Base-by-base conservation (phyloP, 2,113 vertebrate species). In the Lasiurus cinereus region DNA sequence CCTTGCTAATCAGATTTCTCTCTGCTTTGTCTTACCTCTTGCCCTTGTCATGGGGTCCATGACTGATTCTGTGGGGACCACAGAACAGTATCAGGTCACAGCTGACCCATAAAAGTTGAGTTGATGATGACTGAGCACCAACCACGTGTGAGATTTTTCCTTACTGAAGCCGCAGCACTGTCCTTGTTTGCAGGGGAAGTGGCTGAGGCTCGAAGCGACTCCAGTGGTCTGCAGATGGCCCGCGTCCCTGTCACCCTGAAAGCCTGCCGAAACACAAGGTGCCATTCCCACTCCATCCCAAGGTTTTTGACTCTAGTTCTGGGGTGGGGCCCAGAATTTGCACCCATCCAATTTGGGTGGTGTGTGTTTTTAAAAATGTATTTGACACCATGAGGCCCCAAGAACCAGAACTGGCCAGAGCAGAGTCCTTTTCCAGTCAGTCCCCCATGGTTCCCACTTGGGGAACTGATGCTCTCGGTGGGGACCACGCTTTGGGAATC, bases 171-270 rank as follows among this genome's bases (percentile, higher is more conserved):
- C 10, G 5, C 2, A 27, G 31, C 15, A 8, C 6, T 4, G 2
- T 4, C n/a, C 24, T 46, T 67, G 8, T 36, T 74, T 3, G 76
- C 76, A 77, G 33, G 74, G 0, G 54, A 88, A 19, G 56, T 31
- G 19, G 59, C 69, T 0, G n/a, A 67, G 36, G 10, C 76, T 48
- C 31, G 7, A 66, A 66, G 13, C 64, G 13, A 1, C 15, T 11
- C 62, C 56, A 74, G 43, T 0, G 22, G 59, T 76, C 59, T n/a
- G 27, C 29, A 79, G 11, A 62, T 9, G 31, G 21, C 80, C 2
- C 0, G 33, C 8, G 8, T 15, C 69, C 0, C 2, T 39, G 2
- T 36, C 19, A 21, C 76, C 56, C 22, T 2, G 1, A 31, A 13
- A 54, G 50, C 83, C 84, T 62, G 16, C 50, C 33, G 14, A 79